A percentile compares a stretch with the other conserved stretches of the same genome.
These are phyloP conservation scores for Climacteris rufus DNA, from an alignment of 2,113 vertebrate genomes.

Conservation along the genomic window DNA sequence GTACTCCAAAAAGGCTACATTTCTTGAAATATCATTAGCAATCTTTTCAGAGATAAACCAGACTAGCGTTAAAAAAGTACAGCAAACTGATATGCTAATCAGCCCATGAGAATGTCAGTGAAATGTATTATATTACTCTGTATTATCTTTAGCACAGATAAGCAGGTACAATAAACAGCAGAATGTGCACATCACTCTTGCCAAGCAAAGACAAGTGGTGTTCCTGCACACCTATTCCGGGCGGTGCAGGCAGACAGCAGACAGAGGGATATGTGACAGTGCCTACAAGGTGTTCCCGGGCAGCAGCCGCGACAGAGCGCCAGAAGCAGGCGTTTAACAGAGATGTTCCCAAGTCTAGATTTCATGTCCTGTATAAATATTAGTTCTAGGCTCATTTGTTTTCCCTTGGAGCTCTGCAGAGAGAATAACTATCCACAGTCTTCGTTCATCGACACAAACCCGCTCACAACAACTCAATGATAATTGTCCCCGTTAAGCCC, in stretches of 20 bases:
- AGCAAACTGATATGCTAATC: not conserved
- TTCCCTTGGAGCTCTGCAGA: not conserved
- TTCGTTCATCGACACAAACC: not conserved
- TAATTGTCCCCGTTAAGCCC: not conserved
- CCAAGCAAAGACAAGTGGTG: not conserved
- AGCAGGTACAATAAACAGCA: not conserved
- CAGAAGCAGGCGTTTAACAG: not conserved
- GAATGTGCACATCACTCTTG: conserved; percentile 4
- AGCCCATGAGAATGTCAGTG: not conserved
- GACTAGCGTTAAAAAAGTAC: not conserved
- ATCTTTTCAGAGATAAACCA: not conserved
- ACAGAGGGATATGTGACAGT: not conserved
- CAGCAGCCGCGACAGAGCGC: not conserved
- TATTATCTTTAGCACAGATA: not conserved
- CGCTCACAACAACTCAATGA: not conserved
- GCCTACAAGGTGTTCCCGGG: not conserved
- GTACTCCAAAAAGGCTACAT: not conserved
- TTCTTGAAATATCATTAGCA: not conserved
- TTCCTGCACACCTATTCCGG: not conserved
- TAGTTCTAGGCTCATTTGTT: not conserved
- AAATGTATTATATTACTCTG: not conserved
- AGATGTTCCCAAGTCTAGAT: not conserved
- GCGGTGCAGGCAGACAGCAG: not conserved
- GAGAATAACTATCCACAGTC: not conserved
- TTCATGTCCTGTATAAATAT: not conserved